phyloP scores from a whole-genome alignment of 2,888 invertebrate genomes.

The Standfussiana lucernea region DNA sequence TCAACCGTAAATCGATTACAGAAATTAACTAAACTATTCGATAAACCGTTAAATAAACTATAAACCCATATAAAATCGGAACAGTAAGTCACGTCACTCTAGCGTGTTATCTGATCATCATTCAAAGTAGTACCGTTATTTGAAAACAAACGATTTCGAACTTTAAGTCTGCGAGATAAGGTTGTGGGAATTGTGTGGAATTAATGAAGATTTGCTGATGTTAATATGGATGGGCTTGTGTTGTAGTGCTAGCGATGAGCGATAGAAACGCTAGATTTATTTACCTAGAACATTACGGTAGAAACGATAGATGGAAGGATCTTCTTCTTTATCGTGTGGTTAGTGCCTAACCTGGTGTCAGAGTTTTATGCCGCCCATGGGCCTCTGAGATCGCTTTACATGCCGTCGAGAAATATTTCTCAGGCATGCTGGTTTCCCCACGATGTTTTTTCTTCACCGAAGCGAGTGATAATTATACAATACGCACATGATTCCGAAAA shows the following conservation, averaged over 20 bases:
- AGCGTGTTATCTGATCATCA: conserved; percentile 66
- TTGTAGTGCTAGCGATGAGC: conserved; percentile 29
- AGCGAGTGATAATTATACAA: no score
- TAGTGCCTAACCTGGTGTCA: no score
- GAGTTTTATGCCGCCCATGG: no score
- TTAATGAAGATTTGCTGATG: conserved; percentile 64
- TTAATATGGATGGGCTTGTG: conserved; percentile 47
- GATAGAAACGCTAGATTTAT: conserved; percentile 6
- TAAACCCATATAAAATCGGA: conserved; percentile 69
- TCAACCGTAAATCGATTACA: conserved; percentile 55
- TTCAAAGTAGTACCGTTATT: conserved; percentile 65
- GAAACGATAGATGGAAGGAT: background rate
- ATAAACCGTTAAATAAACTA: conserved; percentile 67
- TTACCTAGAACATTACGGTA: background rate
- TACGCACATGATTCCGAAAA: no score
- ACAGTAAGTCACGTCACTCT: conserved; percentile 68
- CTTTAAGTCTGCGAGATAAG: conserved; percentile 41
- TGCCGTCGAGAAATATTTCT: no score
- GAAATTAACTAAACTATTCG: conserved; percentile 64
- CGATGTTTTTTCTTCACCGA: no score
- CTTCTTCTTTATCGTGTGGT: no score
- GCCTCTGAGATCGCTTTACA: no score
- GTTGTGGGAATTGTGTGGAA: conserved; percentile 42
- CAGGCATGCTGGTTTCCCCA: no score
- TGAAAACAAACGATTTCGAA: conserved; percentile 30